Conservation (phyloP, 1,140 invertebrate species). For the Drosophila prosaltans region DNA sequence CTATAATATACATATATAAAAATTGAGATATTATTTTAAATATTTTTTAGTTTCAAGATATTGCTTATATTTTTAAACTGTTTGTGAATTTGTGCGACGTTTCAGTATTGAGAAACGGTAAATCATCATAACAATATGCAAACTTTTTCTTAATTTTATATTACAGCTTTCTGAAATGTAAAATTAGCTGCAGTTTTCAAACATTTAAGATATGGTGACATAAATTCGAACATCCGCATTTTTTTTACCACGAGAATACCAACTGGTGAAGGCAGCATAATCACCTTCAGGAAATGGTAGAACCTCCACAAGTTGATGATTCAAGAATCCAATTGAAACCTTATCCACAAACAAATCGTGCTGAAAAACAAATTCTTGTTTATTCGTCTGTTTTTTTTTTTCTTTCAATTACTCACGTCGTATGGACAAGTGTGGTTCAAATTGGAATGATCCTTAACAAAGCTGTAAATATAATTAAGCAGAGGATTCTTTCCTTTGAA, state of each 20-base stretch:
- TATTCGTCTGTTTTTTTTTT: too few species aligned
- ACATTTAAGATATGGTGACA: neutral
- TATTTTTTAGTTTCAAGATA: too few species aligned
- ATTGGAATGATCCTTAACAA: neutral
- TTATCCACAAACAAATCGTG: neutral
- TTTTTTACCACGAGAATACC: neutral
- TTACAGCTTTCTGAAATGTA: too few species aligned
- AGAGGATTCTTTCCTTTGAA: neutral
- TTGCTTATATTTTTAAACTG: too few species aligned
- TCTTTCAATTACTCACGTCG: too few species aligned
- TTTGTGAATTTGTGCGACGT: too few species aligned
- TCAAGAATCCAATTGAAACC: neutral
- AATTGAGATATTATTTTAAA: too few species aligned
- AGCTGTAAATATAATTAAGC: neutral
- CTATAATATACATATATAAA: too few species aligned
- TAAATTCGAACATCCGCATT: neutral
- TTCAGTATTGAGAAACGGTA: too few species aligned
- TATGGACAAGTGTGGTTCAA: neutral
- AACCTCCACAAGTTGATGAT: neutral
- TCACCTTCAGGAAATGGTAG: neutral
- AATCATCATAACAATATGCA: too few species aligned
- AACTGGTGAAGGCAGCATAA: neutral
- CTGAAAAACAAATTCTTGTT: neutral
- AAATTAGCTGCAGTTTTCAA: too few species aligned
- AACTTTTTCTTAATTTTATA: too few species aligned